Conservation (phyloP, 2,888 invertebrate genomes). For the Hermaeophaga mercurialis region DNA sequence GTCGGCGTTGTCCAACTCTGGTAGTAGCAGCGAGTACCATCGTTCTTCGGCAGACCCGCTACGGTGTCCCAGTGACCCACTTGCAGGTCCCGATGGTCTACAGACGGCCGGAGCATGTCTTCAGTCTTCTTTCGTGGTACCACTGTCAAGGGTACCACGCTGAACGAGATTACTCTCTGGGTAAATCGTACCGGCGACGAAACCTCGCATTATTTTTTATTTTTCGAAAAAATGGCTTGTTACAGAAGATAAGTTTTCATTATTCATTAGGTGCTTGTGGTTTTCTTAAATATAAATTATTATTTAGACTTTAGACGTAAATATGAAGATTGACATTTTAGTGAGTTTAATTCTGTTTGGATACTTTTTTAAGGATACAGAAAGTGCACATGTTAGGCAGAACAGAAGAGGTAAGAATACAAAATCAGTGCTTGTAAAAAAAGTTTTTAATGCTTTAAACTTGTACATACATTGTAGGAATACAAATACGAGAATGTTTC, state of each 20-base stretch:
- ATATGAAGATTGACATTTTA: slow-evolving; percentile 45
- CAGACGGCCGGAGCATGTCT: slow-evolving; percentile 50
- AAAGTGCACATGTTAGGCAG: slow-evolving; percentile 36
- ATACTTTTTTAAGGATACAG: slow-evolving; percentile 39
- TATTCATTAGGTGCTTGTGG: neutral
- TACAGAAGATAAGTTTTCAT: neutral
- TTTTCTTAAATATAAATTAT: neutral
- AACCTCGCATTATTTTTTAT: neutral
- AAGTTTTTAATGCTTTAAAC: too few relatives aligned
- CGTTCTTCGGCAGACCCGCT: slow-evolving; percentile 52
- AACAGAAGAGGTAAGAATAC: slow-evolving; percentile 43
- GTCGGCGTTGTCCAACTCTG: slow-evolving; percentile 16
- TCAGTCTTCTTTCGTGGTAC: slow-evolving; percentile 35
- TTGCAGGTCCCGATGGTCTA: slow-evolving; percentile 57
- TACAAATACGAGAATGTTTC: too few relatives aligned
- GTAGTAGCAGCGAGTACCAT: slow-evolving; percentile 29
- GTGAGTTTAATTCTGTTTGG: slow-evolving; percentile 47
- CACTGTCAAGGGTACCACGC: slow-evolving; percentile 9
- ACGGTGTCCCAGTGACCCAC: slow-evolving; percentile 58
- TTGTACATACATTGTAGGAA: too few relatives aligned
- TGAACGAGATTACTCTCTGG: neutral
- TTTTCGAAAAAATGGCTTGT: neutral
- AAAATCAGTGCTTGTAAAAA: neutral
- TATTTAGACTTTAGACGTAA: slow-evolving; percentile 20
- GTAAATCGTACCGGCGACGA: slow-evolving; percentile 3